phyloP scores from a whole-genome alignment of 2,113 vertebrate species.

The Himantopus leucocephalus region DNA sequence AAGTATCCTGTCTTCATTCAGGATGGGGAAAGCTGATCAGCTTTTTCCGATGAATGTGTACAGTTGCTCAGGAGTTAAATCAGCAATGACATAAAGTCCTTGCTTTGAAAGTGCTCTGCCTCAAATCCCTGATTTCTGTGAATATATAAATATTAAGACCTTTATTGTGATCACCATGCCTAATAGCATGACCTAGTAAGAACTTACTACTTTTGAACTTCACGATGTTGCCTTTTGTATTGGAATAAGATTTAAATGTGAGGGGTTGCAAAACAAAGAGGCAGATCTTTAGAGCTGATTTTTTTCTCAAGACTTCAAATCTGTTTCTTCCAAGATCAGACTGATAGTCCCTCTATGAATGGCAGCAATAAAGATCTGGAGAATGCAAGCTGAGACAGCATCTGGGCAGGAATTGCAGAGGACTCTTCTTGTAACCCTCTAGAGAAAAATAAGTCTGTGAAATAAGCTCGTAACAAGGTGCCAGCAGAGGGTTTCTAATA shows the following conservation, averaged over 20 bases:
- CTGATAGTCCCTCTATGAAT: background rate
- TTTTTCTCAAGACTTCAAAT: background rate
- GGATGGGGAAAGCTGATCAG: background rate
- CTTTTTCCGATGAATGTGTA: background rate
- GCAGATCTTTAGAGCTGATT: background rate
- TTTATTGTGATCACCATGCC: background rate
- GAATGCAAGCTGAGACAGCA: background rate
- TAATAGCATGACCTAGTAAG: background rate
- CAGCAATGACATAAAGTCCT: background rate
- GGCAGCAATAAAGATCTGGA: background rate
- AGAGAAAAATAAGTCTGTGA: background rate
- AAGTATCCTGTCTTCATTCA: background rate
- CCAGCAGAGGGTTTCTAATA: background rate
- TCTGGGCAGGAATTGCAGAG: background rate
- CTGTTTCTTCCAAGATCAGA: background rate
- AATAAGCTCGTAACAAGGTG: background rate
- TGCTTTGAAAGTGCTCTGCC: background rate
- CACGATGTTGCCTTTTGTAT: background rate
- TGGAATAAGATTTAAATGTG: background rate
- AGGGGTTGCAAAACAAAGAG: background rate
- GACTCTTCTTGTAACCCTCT: background rate
- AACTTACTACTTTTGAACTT: background rate
- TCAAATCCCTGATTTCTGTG: background rate
- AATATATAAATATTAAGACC: background rate
- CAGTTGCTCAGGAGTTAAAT: background rate